A percentile compares a stretch with the other conserved stretches of the same genome.
Conservation (phyloP, 2,888 invertebrate genomes). For the Barypeithes pellucidus region DNA sequence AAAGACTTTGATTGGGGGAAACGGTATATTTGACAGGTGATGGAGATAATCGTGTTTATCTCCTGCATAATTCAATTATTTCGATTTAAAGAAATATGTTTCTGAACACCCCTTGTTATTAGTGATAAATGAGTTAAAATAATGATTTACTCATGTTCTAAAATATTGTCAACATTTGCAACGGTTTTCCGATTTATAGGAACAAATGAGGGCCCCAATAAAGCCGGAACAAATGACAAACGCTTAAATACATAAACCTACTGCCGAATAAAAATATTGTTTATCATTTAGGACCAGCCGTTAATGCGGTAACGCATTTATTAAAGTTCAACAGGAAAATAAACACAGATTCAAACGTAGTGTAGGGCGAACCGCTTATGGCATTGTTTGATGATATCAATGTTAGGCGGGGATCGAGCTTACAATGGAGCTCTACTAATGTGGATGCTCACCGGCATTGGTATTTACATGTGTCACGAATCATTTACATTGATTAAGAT, state of each 20-base stretch:
- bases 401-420: slow-evolving; percentile 2
- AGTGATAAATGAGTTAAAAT: not conserved
- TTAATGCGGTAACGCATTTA: not conserved
- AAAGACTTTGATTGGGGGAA: too few species aligned
- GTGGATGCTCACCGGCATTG: slow-evolving; percentile 32
- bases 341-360: slow-evolving; percentile 34
- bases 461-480: slow-evolving; percentile 33
- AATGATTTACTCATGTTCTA: not conserved
- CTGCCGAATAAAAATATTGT: slow-evolving; percentile 8
- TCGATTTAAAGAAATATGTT: too few species aligned
- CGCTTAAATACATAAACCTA: not conserved
- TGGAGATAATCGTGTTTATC: too few species aligned
- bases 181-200: not conserved
- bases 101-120: not conserved
- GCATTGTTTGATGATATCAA: slow-evolving; percentile 40
- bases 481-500: slow-evolving; percentile 41
- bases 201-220: not conserved
- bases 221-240: not conserved
- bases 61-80: too few species aligned
- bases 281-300: slow-evolving; percentile 1
- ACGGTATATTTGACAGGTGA: too few species aligned
- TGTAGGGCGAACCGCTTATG: slow-evolving; percentile 35
- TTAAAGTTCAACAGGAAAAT: slow-evolving; percentile 25
- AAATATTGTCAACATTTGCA: slow-evolving; percentile 3
- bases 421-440: slow-evolving; percentile 26